Conservation (phyloP, 64 coral and sea anemone genomes). For the Stichodactyla helianthus region DNA sequence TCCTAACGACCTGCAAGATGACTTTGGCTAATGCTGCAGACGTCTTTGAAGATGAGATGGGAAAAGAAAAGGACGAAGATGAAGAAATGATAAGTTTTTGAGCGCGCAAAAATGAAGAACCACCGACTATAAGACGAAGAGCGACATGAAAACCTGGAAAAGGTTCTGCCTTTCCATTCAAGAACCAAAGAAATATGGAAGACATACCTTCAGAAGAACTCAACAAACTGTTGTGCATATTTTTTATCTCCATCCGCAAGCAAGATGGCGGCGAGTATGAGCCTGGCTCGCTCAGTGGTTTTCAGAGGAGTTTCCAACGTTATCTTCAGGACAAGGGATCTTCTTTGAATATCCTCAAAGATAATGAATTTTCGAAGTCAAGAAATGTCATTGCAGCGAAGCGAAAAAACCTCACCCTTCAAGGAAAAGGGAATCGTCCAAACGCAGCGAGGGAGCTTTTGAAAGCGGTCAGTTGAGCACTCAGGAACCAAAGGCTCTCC, state of each 20-base stretch:
- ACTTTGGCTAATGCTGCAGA: too few species aligned
- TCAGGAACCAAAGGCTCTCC: conserved; percentile 6
- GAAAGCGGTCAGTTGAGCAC: neutral
- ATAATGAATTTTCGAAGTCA: neutral
- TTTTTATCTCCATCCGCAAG: conserved; percentile 43
- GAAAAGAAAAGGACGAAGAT: too few species aligned
- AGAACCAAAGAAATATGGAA: neutral
- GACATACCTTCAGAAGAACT: conserved; percentile 4
- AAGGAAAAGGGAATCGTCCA: conserved; percentile 27
- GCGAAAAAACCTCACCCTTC: neutral
- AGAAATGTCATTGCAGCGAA: conserved; percentile 16
- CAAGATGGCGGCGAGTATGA: conserved; percentile 39
- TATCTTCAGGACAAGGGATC: conserved; percentile 7
- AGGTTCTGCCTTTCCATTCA: neutral
- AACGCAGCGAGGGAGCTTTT: conserved; percentile 25
- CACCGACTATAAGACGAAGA: conserved; percentile 27
- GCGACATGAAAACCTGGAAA: conserved; percentile 14
- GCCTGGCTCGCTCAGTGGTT: conserved; percentile 17
- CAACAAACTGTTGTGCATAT: conserved; percentile 20
- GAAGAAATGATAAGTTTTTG: neutral
- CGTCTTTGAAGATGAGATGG: too few species aligned
- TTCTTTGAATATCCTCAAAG: neutral
- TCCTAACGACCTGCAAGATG: too few species aligned
- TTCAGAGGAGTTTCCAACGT: conserved; percentile 37
- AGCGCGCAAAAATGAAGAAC: conserved; percentile 21